These are phyloP conservation scores for Andrena praecox DNA, from an alignment of 2,888 invertebrate genomes.

Conservation along the genomic window DNA sequence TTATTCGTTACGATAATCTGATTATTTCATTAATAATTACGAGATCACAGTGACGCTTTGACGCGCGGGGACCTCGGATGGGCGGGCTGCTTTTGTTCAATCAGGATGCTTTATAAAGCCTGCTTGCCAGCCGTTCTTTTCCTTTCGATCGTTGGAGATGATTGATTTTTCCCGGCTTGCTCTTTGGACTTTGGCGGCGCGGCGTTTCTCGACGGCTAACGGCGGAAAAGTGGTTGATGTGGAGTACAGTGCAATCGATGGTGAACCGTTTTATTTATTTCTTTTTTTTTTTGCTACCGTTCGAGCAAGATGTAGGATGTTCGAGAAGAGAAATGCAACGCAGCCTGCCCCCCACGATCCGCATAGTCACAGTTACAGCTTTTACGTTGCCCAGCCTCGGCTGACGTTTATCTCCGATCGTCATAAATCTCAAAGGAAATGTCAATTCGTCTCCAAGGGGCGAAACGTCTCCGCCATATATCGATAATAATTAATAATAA, in stretches of 20 bases:
- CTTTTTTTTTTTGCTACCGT: neutral
- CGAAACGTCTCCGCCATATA: constrained; percentile 58
- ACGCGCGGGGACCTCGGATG: constrained; percentile 85
- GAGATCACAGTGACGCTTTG: constrained; percentile 85
- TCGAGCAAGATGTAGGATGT: neutral
- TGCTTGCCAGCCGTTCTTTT: neutral
- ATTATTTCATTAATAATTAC: constrained; percentile 84
- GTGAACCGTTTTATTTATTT: neutral
- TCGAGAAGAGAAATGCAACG: constrained; percentile 38
- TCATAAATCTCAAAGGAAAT: constrained; percentile 53
- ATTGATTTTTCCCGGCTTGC: constrained; percentile 1
- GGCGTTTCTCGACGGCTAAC: constrained; percentile 4
- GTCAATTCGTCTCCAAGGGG: constrained; percentile 49
- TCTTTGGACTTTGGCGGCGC: constrained; percentile 22
- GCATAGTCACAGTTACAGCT: constrained; percentile 85
- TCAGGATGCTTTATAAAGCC: constrained; percentile 28
- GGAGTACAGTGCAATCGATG: neutral
- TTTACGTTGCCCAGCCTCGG: constrained; percentile 74
- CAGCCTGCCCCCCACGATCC: constrained; percentile 85
- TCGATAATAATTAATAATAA: constrained; percentile 5
- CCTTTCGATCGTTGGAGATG: constrained; percentile 28
- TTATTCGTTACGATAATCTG: constrained; percentile 83
- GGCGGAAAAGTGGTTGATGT: neutral
- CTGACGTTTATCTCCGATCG: constrained; percentile 57
- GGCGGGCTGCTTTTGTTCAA: constrained; percentile 79